Evolutionary conservation across 2,113 vertebrate genomes (phyloP), one percentile per base, ranked within the genome.

Genomic region (Mesitornis unicolor): DNA sequence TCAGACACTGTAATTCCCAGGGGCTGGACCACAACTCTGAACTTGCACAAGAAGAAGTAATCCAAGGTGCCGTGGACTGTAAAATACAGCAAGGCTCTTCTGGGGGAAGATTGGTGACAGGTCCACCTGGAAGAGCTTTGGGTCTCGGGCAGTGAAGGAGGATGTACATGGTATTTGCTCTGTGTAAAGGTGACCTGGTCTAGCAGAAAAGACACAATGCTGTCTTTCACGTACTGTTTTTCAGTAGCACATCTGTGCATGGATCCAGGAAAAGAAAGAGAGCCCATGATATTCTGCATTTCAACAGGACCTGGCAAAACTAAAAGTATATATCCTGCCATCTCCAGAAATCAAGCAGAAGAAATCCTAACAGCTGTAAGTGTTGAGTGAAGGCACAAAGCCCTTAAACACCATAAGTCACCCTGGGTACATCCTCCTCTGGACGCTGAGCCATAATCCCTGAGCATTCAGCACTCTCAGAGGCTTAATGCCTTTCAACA

Each of bases 401-500:
- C 65, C 71, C 47, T 93, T 93, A 76, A 95, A 92, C 61, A 88
- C 90, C 19, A 1, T 90, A 94, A 93, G 10, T 97, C 81, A 93
- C 81, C n/a, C 59, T 0, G 5, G 50, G 69, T 91, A 54, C 76
- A 82, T 40, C 68, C 67, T 45, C 24, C 64, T 92, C 57, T 84
- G 57, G 84, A 45, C 4, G 7, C 81, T 93, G 88, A 96, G 65
- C 86, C 76, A 36, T 94, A 97, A 96, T 96, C 93, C 76, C 73
- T 6, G 2, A 74, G 85, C 5, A 2, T 42, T 64, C 70, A 67
- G 43, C 1, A 3, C 87, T 93, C 7, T 0, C 13, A 51, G 82
- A 60, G 69, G 18, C 76, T 94, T 97, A 96, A 96, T 97, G 89
- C 50, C 47, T 95, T 96, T 87, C 89, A 95, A 95, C 91, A 96